Conservation (phyloP, 2,113 vertebrate species). For the Prochilodus magdalenae region DNA sequence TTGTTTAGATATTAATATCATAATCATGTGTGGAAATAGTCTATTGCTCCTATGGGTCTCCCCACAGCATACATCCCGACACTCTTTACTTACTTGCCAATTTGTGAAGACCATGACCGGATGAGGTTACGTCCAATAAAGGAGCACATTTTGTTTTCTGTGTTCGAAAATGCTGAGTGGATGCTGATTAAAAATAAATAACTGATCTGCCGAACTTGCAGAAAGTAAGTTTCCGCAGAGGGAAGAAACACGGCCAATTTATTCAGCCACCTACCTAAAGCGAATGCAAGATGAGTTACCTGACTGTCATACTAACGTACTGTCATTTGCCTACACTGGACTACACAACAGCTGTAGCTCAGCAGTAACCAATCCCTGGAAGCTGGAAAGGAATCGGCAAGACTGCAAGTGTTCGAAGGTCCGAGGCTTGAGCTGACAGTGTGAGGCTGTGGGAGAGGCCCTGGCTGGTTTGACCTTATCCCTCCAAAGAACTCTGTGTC, state of each 20-base stretch:
- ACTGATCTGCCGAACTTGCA: background rate
- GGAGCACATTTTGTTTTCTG: no score
- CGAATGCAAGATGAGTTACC: background rate
- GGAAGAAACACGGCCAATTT: background rate
- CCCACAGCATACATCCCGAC: no score
- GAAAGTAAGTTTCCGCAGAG: background rate
- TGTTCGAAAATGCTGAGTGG: background rate
- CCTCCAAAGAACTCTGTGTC: conserved; percentile 19
- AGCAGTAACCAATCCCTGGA: background rate
- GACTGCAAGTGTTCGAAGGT: background rate
- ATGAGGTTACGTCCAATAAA: background rate
- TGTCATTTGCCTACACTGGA: no score
- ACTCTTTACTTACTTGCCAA: background rate
- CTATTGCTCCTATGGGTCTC: no score
- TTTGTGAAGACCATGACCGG: background rate
- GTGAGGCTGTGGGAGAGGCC: background rate
- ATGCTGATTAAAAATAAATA: background rate
- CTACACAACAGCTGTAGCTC: background rate
- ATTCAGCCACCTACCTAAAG: background rate
- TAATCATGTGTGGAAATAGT: no score
- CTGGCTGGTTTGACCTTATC: conserved; percentile 34
- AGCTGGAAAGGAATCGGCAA: background rate
- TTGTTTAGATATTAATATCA: no score
- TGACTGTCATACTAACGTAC: no score
- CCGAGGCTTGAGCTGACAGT: background rate